Conservation (phyloP, 2,113 vertebrate genomes). For the Lethenteron reissneri region DNA sequence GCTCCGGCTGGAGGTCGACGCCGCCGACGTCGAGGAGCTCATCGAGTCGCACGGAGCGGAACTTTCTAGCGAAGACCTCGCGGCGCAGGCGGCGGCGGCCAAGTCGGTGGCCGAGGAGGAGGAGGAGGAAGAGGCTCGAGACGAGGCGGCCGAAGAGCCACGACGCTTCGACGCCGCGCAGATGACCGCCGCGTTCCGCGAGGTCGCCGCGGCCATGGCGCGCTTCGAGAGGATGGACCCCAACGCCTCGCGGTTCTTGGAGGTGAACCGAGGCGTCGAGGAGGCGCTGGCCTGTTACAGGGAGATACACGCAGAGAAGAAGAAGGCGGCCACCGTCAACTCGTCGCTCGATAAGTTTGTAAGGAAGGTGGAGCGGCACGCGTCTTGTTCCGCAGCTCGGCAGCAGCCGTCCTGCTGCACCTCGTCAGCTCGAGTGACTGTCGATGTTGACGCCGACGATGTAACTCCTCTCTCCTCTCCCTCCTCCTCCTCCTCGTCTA, state of each 20-base stretch:
- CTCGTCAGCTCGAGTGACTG: too few species aligned
- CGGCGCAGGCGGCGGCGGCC: not conserved
- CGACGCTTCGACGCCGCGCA: conserved; percentile 6
- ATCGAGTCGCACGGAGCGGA: conserved; percentile 2
- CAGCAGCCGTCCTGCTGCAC: too few species aligned
- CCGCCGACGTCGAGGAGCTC: not conserved
- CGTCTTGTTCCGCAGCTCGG: too few species aligned
- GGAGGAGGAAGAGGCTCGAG: not conserved
- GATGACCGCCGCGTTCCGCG: conserved; percentile 4
- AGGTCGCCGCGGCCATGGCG: not conserved
- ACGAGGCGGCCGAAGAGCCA: conserved; percentile 4
- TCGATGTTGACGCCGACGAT: too few species aligned
- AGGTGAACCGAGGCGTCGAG: conserved; percentile 7
- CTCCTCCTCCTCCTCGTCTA: too few species aligned
- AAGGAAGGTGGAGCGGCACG: too few species aligned
- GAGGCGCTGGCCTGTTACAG: conserved; percentile 4
- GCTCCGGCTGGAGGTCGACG: conserved; percentile 1
- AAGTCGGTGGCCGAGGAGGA: conserved; percentile 5
- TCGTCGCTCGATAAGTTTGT: too few species aligned
- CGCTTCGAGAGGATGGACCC: conserved; percentile 9
- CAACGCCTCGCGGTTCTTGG: conserved; percentile 5
- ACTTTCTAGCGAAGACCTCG: not conserved
- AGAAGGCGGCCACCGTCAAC: not conserved
- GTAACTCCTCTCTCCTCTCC: too few species aligned
- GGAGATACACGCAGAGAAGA: conserved; percentile 8